A percentile compares a stretch with the other conserved stretches of the same genome.
Conservation (phyloP, 1,140 invertebrate species). For the Sarcophaga peregrina region DNA sequence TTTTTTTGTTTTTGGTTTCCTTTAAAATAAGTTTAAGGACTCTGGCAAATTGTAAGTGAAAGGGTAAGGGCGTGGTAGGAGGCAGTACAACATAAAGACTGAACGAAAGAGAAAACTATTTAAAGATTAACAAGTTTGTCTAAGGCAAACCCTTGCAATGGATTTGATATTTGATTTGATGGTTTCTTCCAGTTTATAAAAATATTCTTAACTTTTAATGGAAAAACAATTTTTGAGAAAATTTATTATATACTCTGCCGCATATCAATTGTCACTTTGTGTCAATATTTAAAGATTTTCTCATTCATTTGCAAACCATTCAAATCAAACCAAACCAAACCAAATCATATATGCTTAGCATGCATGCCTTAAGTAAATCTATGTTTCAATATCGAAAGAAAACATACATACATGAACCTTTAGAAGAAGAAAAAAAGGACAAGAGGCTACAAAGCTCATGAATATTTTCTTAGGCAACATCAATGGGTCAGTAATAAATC, state of each 20-base stretch:
- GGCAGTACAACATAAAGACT: not conserved
- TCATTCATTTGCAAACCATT: not conserved
- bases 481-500: slow-evolving; percentile 23
- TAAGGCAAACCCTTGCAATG: not conserved
- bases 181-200: not conserved
- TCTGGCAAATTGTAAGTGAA: not conserved
- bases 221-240: not conserved
- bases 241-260: not conserved
- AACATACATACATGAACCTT: too few relatives aligned
- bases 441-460: not conserved
- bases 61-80: too few relatives aligned
- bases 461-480: not conserved
- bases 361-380: not conserved
- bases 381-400: too few relatives aligned
- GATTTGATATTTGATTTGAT: not conserved
- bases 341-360: not conserved
- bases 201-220: not conserved
- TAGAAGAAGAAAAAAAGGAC: not conserved
- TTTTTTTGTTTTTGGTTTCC: not conserved
- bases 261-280: slow-evolving; percentile 9
- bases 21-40: not conserved
- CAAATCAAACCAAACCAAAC: not conserved
- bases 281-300: not conserved
- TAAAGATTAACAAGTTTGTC: slow-evolving; percentile 8
- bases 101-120: not conserved